phyloP scores from a whole-genome alignment of 2,888 invertebrate genomes.

The Lepidonotus clava region DNA sequence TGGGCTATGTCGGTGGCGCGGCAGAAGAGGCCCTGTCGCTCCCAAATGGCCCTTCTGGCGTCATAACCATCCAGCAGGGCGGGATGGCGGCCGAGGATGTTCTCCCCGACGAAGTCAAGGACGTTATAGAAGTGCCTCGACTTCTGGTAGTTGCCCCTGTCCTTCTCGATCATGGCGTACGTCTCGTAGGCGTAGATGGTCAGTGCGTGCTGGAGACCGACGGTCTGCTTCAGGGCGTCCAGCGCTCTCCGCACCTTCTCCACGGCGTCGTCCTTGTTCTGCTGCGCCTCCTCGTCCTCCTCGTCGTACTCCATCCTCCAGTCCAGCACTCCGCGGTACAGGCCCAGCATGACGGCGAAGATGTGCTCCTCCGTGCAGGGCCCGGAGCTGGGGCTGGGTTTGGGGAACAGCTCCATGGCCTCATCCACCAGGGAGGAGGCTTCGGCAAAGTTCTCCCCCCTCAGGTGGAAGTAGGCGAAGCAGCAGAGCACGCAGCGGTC shows the following conservation, averaged over 20 bases:
- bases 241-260: constrained; percentile 58
- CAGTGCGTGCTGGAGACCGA: constrained; percentile 54
- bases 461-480: constrained; percentile 54
- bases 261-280: background rate
- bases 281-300: constrained; percentile 27
- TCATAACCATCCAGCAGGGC: constrained; percentile 60
- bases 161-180: constrained; percentile 61
- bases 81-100: constrained; percentile 62
- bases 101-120: constrained; percentile 59
- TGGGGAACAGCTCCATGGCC: constrained; percentile 39
- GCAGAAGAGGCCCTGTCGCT: constrained; percentile 60
- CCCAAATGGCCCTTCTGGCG: constrained; percentile 62
- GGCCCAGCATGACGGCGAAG: constrained; percentile 11
- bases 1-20: constrained; percentile 59
- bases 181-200: constrained; percentile 63
- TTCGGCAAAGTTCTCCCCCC: constrained; percentile 27
- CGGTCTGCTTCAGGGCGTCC: constrained; percentile 57
- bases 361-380: constrained; percentile 44
- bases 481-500: constrained; percentile 40
- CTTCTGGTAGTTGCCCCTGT: constrained; percentile 59
- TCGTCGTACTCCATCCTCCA: constrained; percentile 48
- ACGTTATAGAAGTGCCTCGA: constrained; percentile 64
- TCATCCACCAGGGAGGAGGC: constrained; percentile 3
- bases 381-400: constrained; percentile 42
- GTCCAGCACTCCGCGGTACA: background rate